Percentiles rank a stretch among this genome's conserved stretches.
Conservation (phyloP, 1,140 invertebrate species). For the Drosophila varians region DNA sequence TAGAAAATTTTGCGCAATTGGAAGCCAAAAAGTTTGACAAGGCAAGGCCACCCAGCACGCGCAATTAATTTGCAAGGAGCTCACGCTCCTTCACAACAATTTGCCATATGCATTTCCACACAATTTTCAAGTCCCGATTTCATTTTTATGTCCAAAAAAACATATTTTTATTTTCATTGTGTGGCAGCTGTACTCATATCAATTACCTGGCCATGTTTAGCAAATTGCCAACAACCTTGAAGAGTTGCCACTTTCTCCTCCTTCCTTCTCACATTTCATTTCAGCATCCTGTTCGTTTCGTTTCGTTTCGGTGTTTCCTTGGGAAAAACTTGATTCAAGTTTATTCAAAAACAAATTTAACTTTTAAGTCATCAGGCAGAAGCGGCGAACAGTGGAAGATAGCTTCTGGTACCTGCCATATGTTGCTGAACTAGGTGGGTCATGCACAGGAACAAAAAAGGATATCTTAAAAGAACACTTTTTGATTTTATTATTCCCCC, state of each 20-base stretch:
- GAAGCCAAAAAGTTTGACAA: slow-evolving; percentile 40
- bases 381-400: slow-evolving; percentile 19
- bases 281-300: too few relatives aligned
- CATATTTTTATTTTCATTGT: slow-evolving; percentile 2
- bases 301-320: slow-evolving; percentile 17
- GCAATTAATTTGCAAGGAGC: slow-evolving; percentile 61
- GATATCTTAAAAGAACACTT: too few relatives aligned
- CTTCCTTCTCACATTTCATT: background rate
- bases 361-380: slow-evolving; percentile 72
- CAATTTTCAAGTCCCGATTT: slow-evolving; percentile 27
- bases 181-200: slow-evolving; percentile 51
- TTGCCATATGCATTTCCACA: slow-evolving; percentile 50
- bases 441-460: background rate
- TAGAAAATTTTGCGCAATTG: slow-evolving; percentile 43
- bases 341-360: slow-evolving; percentile 75
- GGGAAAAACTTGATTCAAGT: slow-evolving; percentile 73
- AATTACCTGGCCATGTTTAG: slow-evolving; percentile 62
- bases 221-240: slow-evolving; percentile 60
- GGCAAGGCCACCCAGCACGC: slow-evolving; percentile 33
- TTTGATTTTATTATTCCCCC: too few relatives aligned
- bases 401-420: slow-evolving; percentile 29
- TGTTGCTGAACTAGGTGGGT: slow-evolving; percentile 15
- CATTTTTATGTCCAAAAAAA: background rate
- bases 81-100: slow-evolving; percentile 31
- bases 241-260: slow-evolving; percentile 37